A percentile compares a stretch with the other conserved stretches of the same genome.
Evolutionary conservation across 2,888 invertebrate species (phyloP).

Genomic region (Dastarcus helophoroides): DNA sequence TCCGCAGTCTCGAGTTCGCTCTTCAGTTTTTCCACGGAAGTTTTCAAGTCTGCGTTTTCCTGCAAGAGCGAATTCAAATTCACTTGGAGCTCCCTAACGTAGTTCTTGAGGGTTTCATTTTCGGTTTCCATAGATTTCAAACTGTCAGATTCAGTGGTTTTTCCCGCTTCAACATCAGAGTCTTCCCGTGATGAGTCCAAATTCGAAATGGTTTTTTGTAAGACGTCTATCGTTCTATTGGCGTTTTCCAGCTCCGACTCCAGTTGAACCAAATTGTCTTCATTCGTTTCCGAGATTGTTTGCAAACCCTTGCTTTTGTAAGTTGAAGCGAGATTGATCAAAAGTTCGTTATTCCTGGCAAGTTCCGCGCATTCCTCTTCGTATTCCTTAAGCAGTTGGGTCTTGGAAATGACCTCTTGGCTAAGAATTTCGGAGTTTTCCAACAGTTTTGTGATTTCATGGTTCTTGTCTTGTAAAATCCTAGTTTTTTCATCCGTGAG

Average conservation of each 20-base stretch:
- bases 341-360: conserved; percentile 58
- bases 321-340: conserved; percentile 54
- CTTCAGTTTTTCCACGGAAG: conserved; percentile 34
- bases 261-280: conserved; percentile 52
- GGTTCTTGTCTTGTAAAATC: conserved; percentile 30
- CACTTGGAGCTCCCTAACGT: conserved; percentile 39
- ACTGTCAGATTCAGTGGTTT: neutral
- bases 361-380: conserved; percentile 51
- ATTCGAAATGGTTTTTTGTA: conserved; percentile 30
- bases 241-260: conserved; percentile 51
- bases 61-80: conserved; percentile 36
- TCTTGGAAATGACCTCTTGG: conserved; percentile 30
- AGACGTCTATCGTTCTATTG: conserved; percentile 31
- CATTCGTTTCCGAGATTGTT: conserved; percentile 61
- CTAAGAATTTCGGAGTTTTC: conserved; percentile 31
- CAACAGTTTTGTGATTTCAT: conserved; percentile 33
- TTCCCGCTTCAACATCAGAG: neutral
- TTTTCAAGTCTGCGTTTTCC: conserved; percentile 22
- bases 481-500: conserved; percentile 40
- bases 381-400: conserved; percentile 37
- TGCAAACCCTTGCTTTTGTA: conserved; percentile 54
- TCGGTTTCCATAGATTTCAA: conserved; percentile 20
- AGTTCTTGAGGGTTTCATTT: conserved; percentile 13
- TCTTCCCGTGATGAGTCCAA: neutral
- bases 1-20: conserved; percentile 32